These are phyloP conservation scores for Cheilosia variabilis DNA, from an alignment of 2,888 invertebrate genomes.

Conservation along the genomic window DNA sequence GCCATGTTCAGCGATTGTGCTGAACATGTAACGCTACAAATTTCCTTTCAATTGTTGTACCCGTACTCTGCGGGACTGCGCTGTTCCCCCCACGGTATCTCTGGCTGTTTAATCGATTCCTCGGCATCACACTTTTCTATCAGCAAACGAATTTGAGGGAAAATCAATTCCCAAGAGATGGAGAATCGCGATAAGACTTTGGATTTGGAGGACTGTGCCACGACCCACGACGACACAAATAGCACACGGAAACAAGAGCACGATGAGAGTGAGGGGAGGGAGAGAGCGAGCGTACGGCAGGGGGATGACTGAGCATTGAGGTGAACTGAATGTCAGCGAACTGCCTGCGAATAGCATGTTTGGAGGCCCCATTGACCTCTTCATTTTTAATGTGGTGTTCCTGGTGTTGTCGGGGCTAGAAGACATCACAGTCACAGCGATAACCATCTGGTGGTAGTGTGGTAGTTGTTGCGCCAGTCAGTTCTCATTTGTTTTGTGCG, in stretches of 20 bases:
- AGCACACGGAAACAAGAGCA: conserved; percentile 68
- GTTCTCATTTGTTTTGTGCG: conserved; percentile 14
- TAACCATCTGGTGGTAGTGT: conserved; percentile 44
- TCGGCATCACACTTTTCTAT: conserved; percentile 70
- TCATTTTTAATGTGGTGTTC: conserved; percentile 68
- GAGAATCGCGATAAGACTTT: conserved; percentile 50
- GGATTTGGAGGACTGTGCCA: conserved; percentile 19
- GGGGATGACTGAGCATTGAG: conserved; percentile 1
- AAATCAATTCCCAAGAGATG: conserved; percentile 74
- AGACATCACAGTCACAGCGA: conserved; percentile 15
- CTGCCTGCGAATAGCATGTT: conserved; percentile 54
- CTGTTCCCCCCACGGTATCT: conserved; percentile 24
- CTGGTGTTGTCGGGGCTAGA: conserved; percentile 57
- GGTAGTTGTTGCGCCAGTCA: conserved; percentile 13
- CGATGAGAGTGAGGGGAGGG: neutral
- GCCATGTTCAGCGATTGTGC: conserved; percentile 64
- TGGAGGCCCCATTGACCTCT: conserved; percentile 67
- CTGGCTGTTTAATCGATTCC: conserved; percentile 59
- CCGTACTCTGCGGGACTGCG: neutral
- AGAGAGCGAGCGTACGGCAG: neutral
- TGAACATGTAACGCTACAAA: conserved; percentile 71
- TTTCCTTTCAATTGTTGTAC: conserved; percentile 70
- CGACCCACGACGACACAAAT: conserved; percentile 9
- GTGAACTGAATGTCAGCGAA: conserved; percentile 72
- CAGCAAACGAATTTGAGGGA: conserved; percentile 65